Conservation (phyloP, 2,113 vertebrate species). For the Onychostoma macrolepis region DNA sequence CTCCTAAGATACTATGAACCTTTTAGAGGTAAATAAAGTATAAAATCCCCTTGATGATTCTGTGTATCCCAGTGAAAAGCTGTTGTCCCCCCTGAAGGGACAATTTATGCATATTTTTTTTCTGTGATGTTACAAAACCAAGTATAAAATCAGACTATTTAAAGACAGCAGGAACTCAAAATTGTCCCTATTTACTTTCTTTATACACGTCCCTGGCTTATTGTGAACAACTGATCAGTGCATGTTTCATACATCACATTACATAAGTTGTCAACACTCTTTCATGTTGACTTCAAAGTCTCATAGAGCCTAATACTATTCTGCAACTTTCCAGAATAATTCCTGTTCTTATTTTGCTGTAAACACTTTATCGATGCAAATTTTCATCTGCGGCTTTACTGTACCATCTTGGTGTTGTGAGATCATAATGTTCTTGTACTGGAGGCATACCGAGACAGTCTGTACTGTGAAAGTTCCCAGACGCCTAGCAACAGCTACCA, state of each 20-base stretch:
- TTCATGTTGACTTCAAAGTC: slow-evolving; percentile 4
- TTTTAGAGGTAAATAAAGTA: background rate
- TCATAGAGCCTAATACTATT: background rate
- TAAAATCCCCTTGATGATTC: background rate
- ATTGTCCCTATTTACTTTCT: background rate
- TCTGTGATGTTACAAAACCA: background rate
- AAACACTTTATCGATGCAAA: background rate
- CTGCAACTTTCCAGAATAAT: background rate
- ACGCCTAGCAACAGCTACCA: slow-evolving; percentile 58
- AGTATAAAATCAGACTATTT: background rate
- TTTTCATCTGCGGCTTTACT: background rate
- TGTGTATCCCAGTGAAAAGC: background rate
- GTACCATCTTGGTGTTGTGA: slow-evolving; percentile 25
- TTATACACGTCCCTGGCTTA: background rate
- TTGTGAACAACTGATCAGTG: background rate
- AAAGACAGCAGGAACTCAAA: background rate
- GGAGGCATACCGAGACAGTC: slow-evolving; percentile 41
- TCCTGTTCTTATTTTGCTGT: background rate
- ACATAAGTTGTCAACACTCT: slow-evolving; percentile 1
- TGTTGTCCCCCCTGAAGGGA: background rate
- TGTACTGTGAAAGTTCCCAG: slow-evolving; percentile 51
- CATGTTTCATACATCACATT: slow-evolving; percentile 1
- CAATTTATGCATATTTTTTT: background rate
- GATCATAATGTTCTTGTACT: slow-evolving; percentile 53
- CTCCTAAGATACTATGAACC: background rate